phyloP scores from a whole-genome alignment of 2,888 invertebrate species.

The Drosophila robusta region DNA sequence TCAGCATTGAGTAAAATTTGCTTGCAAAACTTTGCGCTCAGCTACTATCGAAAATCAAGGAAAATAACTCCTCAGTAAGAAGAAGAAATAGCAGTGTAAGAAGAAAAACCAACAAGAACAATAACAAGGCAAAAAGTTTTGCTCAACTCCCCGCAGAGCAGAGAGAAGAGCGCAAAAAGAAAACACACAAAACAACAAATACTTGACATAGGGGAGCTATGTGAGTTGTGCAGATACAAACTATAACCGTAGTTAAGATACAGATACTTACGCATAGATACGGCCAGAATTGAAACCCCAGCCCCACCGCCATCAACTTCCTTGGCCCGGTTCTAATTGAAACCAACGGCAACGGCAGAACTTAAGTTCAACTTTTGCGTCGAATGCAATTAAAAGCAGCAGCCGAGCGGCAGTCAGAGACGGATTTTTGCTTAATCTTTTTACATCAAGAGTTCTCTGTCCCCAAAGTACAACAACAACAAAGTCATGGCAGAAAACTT shows the following conservation, averaged over 20 bases:
- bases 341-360: slow-evolving; percentile 68
- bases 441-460: slow-evolving; percentile 65
- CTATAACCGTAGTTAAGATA: slow-evolving; percentile 23
- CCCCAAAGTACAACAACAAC: slow-evolving; percentile 58
- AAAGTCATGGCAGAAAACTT: slow-evolving; percentile 54
- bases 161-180: neutral
- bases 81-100: slow-evolving; percentile 14
- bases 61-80: slow-evolving; percentile 46
- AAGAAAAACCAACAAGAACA: slow-evolving; percentile 28
- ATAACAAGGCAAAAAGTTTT: slow-evolving; percentile 37
- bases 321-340: slow-evolving; percentile 62
- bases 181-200: slow-evolving; percentile 16
- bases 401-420: slow-evolving; percentile 70
- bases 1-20: slow-evolving; percentile 69
- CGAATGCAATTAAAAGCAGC: slow-evolving; percentile 78
- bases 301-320: neutral
- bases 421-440: slow-evolving; percentile 72
- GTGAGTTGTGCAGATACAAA: slow-evolving; percentile 16
- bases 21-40: slow-evolving; percentile 54
- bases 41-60: slow-evolving; percentile 68
- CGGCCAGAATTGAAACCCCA: neutral
- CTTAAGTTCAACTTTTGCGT: slow-evolving; percentile 70
- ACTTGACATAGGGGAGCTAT: slow-evolving; percentile 22
- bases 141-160: slow-evolving; percentile 38
- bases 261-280: slow-evolving; percentile 46